Base-by-base conservation (phyloP, 2,888 invertebrate species). In the Zhuqinia jingwanae region DNA sequence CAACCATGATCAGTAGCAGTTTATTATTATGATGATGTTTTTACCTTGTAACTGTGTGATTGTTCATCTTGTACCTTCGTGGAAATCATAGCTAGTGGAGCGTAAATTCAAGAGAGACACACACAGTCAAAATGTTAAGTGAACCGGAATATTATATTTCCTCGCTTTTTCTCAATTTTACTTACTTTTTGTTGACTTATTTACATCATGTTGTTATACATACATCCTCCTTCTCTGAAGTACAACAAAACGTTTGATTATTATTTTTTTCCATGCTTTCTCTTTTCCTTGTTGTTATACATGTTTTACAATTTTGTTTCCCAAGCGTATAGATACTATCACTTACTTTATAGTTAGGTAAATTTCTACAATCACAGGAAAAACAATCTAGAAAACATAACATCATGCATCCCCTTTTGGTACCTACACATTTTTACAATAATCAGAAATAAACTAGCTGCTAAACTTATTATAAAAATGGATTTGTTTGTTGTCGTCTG, bases 391-490 rank as follows among this genome's bases (percentile, higher is more conserved):
- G n/a, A n/a, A n/a, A n/a, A n/a, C n/a, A n/a, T n/a, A n/a, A n/a
- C n/a, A n/a, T n/a, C n/a, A n/a, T n/a, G n/a, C n/a, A n/a, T n/a
- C n/a, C n/a, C n/a, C n/a, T n/a, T n/a, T n/a, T n/a, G n/a, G n/a
- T n/a, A n/a, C n/a, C n/a, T n/a, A n/a, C n/a, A n/a, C n/a, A n/a
- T n/a, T n/a, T n/a, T n/a, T n/a, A n/a, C n/a, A n/a, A n/a, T n/a
- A n/a, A n/a, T n/a, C n/a, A n/a, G n/a, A n/a, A n/a, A n/a, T n/a
- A n/a, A n/a, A n/a, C n/a, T n/a, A n/a, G n/a, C n/a, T n/a, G n/a
- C n/a, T n/a, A 50, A 53, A 78, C 63, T 63, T 78, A 63, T 65
- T 50, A 53, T 79, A 68, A n/a, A n/a, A n/a, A 79, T 68, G 79
- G 79, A 50, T 68, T 65, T 50, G 47, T 58, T 79, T 79, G 65